These are phyloP conservation scores for Euclidia mi DNA, from an alignment of 2,888 invertebrate species.

Conservation along the genomic window DNA sequence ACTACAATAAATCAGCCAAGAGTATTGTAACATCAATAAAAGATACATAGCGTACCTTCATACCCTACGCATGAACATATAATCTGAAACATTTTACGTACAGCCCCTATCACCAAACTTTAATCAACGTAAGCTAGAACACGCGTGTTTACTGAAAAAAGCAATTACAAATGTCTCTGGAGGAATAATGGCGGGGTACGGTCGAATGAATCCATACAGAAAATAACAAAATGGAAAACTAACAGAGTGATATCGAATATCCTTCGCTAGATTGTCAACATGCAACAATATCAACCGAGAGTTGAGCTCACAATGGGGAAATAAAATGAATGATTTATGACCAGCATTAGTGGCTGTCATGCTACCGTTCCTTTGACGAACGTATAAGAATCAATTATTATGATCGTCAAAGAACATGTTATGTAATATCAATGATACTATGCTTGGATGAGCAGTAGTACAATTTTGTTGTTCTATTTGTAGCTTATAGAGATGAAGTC, in stretches of 20 bases:
- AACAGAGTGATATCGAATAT: conserved; percentile 15
- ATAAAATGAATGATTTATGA: conserved; percentile 38
- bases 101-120: not conserved
- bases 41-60: too few species aligned
- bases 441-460: too few species aligned
- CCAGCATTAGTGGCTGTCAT: conserved; percentile 11
- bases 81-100: not conserved
- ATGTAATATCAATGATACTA: too few species aligned
- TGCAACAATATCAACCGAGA: conserved; percentile 10
- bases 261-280: not conserved
- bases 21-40: too few species aligned
- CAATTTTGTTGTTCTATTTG: too few species aligned
- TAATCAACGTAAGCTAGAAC: not conserved
- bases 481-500: too few species aligned
- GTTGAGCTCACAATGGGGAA: conserved; percentile 24
- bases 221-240: conserved; percentile 21
- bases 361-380: conserved; percentile 25
- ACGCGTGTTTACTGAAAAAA: conserved; percentile 16
- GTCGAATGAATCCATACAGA: conserved; percentile 19
- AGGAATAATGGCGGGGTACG: conserved; percentile 7
- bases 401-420: too few species aligned
- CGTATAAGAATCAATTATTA: not conserved
- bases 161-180: conserved; percentile 40
- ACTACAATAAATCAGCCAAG: too few species aligned
- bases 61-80: not conserved